A percentile compares a stretch with the other conserved stretches of the same genome.
Conservation (phyloP, 2,888 invertebrate genomes). For the Tetranychus truncatus region DNA sequence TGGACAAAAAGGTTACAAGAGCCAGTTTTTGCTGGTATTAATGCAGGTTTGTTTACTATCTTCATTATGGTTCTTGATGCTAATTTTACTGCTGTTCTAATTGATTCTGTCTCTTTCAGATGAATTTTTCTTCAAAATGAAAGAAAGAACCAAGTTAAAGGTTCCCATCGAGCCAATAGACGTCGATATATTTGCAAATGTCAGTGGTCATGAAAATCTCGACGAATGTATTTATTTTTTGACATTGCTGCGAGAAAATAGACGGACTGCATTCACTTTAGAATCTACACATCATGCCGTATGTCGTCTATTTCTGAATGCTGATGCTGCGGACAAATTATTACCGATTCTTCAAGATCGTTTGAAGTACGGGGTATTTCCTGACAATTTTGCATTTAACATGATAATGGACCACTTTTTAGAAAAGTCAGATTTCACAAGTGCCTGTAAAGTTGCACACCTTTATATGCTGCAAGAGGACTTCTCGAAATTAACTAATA, state of each 20-base stretch:
- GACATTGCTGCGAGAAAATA: constrained; percentile 44
- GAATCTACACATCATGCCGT: constrained; percentile 68
- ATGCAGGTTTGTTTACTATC: constrained; percentile 31
- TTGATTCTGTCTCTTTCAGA: constrained; percentile 32
- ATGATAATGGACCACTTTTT: constrained; percentile 60
- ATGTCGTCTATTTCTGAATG: constrained; percentile 38
- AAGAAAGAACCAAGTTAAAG: constrained; percentile 44
- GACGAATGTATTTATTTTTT: constrained; percentile 52
- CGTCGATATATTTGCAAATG: constrained; percentile 61
- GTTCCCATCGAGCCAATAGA: constrained; percentile 55
- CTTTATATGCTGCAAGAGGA: constrained; percentile 78
- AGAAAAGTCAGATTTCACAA: constrained; percentile 43
- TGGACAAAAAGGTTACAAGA: constrained; percentile 49
- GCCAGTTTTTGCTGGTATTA: constrained; percentile 45
- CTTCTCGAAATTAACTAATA: constrained; percentile 47
- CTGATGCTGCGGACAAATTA: constrained; percentile 44
- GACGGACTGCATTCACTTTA: constrained; percentile 49
- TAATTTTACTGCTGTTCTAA: neutral
- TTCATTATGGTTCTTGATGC: neutral
- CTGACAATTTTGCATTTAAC: constrained; percentile 53
- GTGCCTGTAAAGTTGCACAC: constrained; percentile 55
- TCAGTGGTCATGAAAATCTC: constrained; percentile 40
- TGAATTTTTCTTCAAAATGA: constrained; percentile 50
- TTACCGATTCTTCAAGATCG: constrained; percentile 57
- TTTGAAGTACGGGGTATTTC: constrained; percentile 69